Evolutionary conservation across 2,797 vertebrate genomes (phyloP), one percentile per base, ranked within the genome.

Genomic region (Carapus acus): DNA sequence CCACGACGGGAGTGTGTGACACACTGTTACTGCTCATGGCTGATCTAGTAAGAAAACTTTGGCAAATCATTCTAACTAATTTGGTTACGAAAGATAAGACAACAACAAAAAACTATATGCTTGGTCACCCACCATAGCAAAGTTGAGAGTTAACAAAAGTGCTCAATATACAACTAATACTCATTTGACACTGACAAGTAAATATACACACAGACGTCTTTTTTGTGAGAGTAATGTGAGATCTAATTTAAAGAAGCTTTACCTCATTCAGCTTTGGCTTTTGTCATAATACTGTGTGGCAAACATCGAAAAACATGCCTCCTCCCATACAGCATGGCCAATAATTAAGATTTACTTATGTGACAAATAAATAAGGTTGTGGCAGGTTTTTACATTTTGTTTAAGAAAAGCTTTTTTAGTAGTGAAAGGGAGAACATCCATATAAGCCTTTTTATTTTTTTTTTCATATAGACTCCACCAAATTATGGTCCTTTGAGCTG

Each of bases 201-300:
- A 80, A 81, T 75, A 60, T 39, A 78, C 60, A 69, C 63, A n/a
- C n/a, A n/a, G n/a, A n/a, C 62, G 55, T 69, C 44, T 17, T 29
- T 70, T 88, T 90, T 69, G 88, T 89, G 88, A 85, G 81, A 87
- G 84, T 88, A 66, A 52, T 66, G 69, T 65, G 43, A 60, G 65
- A 67, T 71, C 43, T 44, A 75, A 69, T 70, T 67, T 38, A 61
- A 80, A 67, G 54, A 59, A 72, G 63, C 65, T 66, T 72, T 49
- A 52, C 79, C 75, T 74, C 71, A 69, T 44, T 62, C 65, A 53
- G 72, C 69, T 77, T 78, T 76, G 73, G 80, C 77, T 57, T 89
- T 83, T 65, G 13, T 62, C 39, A 24, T 50, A 52, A 69, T 61
- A 62, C 64, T 58, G 37, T 42, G 54, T 70, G 49, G 48, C 54